Evolutionary conservation across 1,140 invertebrate genomes (phyloP).

Genomic region (Atta texana): DNA sequence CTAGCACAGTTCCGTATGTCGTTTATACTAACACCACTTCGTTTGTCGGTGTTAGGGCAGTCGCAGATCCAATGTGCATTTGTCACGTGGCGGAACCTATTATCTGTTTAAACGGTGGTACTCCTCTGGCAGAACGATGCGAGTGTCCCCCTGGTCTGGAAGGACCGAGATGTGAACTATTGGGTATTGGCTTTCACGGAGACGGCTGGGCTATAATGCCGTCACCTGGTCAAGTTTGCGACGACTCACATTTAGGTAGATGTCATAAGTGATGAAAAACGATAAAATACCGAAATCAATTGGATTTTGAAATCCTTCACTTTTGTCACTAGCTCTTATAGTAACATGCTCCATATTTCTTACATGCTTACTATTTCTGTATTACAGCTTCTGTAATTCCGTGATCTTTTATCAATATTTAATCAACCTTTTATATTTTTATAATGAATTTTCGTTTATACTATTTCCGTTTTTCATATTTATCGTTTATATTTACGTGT

Average conservation of each 20-base stretch:
- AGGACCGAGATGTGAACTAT: conserved; percentile 96
- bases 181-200: conserved; percentile 94
- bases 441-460: neutral
- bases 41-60: conserved; percentile 94
- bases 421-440: no score
- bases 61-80: conserved; percentile 91
- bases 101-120: conserved; percentile 91
- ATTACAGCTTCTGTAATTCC: no score
- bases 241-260: conserved; percentile 90
- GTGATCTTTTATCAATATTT: no score
- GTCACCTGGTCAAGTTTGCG: conserved; percentile 90
- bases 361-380: no score
- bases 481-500: neutral
- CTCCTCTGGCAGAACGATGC: conserved; percentile 88
- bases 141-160: conserved; percentile 90
- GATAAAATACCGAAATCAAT: no score
- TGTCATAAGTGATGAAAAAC: neutral
- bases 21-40: conserved; percentile 96
- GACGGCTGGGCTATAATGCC: conserved; percentile 96
- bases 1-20: conserved; percentile 90
- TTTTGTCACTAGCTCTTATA: no score
- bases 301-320: no score
- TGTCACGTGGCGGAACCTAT: conserved; percentile 87
- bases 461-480: neutral
- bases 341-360: no score